Evolutionary conservation across 2,888 invertebrate genomes (phyloP), one percentile per base, ranked within the genome.

Genomic region (Pediacus dermestoides): DNA sequence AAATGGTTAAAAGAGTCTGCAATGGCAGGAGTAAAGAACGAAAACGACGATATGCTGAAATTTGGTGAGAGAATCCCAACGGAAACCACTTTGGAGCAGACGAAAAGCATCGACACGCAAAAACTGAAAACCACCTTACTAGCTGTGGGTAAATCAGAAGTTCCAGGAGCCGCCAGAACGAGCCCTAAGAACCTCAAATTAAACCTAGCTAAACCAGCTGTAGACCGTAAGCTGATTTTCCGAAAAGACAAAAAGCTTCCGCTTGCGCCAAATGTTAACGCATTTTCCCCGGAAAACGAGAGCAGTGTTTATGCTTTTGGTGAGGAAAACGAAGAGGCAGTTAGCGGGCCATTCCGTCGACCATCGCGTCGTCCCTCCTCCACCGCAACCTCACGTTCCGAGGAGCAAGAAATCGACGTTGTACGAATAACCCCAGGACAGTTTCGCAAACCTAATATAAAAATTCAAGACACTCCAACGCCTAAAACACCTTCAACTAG

Each of bases 251-350:
- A 74, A 30, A 70, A 66, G 37, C 61, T 60, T 15, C 44, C 61
- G 2, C 57, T 65, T 13, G n/a, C n/a, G n/a, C 72, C 72, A 1
- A 76, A 71, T 52, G 67, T 73, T 2, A 76, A 70, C 53, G 81
- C 82, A 0, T 82, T 82, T 63, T 81, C 80, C 0, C 78, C 78
- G 1, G 80, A 80, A 48, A 81, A 82, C 55, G 82, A 82, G 58
- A 79, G 80, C 42, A 82, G 82, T 40, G 78, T 83, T 9, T 83
- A 84, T 55, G 83, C 83, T 2, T 84, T 84, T 59, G 81, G 82
- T 48, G 80, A 80, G 44, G 81, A 82, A 26, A 75, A 74, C 16
- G 81, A 81, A 41, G 71, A 74, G 10, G 58, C 68, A 1, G 65
- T 74, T 12, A 75, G 70, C 37, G 76, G 77, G 9, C 80, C 79